phyloP scores from a whole-genome alignment of 2,113 vertebrate genomes.

The Pelobates fuscus region DNA sequence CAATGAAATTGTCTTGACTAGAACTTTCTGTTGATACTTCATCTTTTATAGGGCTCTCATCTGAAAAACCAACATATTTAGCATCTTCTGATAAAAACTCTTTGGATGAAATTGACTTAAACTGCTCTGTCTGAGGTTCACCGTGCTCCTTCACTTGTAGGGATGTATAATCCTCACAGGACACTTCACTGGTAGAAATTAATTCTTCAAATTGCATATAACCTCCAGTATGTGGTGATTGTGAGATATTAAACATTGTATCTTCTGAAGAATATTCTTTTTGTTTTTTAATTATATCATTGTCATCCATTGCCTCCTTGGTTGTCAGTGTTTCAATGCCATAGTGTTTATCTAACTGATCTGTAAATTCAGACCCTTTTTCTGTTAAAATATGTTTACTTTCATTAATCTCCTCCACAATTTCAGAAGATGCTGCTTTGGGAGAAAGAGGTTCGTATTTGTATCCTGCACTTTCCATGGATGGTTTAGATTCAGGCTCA shows the following conservation, averaged over 20 bases:
- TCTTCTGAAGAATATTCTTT: conserved; percentile 54
- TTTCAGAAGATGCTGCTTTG: conserved; percentile 26
- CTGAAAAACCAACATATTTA: conserved; percentile 40
- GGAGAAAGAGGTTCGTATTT: conserved; percentile 1
- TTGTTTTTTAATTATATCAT: not conserved
- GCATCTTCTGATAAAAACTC: not conserved
- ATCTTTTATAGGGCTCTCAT: conserved; percentile 53
- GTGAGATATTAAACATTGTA: conserved; percentile 53
- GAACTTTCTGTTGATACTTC: conserved; percentile 52
- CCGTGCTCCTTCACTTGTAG: conserved; percentile 60
- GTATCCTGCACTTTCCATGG: conserved; percentile 19
- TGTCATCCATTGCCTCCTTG: conserved; percentile 37
- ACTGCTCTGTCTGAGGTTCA: not conserved
- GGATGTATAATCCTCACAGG: conserved; percentile 60
- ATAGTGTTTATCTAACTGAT: conserved; percentile 19
- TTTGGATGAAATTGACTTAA: conserved; percentile 8
- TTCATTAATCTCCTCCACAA: not conserved
- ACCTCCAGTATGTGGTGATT: conserved; percentile 39
- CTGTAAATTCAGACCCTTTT: not conserved
- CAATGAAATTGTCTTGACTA: conserved; percentile 57
- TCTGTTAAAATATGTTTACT: not conserved
- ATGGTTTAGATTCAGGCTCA: conserved; percentile 31
- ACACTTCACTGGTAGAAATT: conserved; percentile 60
- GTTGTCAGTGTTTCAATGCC: not conserved
- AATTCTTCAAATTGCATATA: conserved; percentile 47